These are phyloP conservation scores for Nomada hirtipes DNA, from an alignment of 2,888 invertebrate genomes.

Conservation along the genomic window DNA sequence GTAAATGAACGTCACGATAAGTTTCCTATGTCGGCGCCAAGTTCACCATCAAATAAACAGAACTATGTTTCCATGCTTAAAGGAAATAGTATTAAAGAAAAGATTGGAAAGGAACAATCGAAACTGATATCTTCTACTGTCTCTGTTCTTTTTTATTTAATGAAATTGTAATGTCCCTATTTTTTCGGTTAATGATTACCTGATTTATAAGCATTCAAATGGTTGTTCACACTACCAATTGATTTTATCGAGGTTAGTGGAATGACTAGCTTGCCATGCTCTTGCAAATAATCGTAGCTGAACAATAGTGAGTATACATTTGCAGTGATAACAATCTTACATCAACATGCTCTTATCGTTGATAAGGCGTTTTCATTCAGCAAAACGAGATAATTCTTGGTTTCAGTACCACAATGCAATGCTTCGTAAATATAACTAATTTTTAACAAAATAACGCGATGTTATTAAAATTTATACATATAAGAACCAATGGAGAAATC, in stretches of 20 bases:
- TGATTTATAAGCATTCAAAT: neutral
- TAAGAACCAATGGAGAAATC: neutral
- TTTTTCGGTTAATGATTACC: neutral
- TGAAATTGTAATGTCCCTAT: neutral
- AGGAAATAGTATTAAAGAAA: neutral
- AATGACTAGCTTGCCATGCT: neutral
- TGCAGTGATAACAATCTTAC: slow-evolving; percentile 6
- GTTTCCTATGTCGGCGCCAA: slow-evolving; percentile 18
- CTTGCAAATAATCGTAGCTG: neutral
- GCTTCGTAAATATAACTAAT: neutral
- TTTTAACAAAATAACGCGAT: slow-evolving; percentile 7
- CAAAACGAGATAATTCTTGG: slow-evolving; percentile 5
- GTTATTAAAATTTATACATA: neutral
- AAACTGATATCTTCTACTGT: neutral
- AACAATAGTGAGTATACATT: slow-evolving; percentile 2
- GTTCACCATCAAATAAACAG: slow-evolving; percentile 8
- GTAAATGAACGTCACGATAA: slow-evolving; percentile 21
- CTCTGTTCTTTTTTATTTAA: neutral
- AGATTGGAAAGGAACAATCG: neutral
- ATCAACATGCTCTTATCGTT: slow-evolving; percentile 3
- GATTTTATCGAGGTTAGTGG: neutral
- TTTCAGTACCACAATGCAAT: neutral
- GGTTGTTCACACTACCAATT: neutral
- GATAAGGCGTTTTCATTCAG: slow-evolving; percentile 10
- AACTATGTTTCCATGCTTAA: no score